phyloP scores from a whole-genome alignment of 2,797 vertebrate genomes.

The Coendou prehensilis region DNA sequence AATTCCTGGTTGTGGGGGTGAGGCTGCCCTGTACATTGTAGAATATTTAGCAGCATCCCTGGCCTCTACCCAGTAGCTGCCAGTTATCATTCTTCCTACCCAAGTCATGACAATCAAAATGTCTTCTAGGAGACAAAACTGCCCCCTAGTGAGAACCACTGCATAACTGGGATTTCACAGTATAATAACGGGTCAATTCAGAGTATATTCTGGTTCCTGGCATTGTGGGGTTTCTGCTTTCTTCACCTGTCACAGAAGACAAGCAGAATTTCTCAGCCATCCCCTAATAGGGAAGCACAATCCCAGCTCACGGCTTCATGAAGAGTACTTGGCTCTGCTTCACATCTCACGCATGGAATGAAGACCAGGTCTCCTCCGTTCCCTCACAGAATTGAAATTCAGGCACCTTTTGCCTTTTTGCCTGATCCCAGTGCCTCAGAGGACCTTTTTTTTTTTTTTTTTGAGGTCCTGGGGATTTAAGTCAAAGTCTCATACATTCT shows the following conservation, averaged over 20 bases:
- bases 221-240: not conserved
- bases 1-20: not conserved
- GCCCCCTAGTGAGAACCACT: not conserved
- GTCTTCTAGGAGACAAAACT: not conserved
- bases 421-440: not conserved
- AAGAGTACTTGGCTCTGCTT: not conserved
- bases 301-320: not conserved
- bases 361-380: not conserved
- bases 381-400: not conserved
- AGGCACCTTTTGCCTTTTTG: not conserved
- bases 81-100: too few relatives aligned
- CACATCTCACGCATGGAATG: not conserved
- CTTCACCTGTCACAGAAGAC: not conserved
- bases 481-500: not conserved
- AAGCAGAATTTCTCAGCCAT: not conserved
- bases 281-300: not conserved
- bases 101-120: not conserved
- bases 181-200: not conserved
- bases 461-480: not conserved
- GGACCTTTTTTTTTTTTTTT: not conserved
- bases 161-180: not conserved
- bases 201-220: not conserved
- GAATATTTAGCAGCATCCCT: not conserved
- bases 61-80: not conserved
- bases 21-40: not conserved